These are phyloP conservation scores for Amphiprion ocellaris DNA, from an alignment of 2,113 vertebrate species.

Conservation along the genomic window DNA sequence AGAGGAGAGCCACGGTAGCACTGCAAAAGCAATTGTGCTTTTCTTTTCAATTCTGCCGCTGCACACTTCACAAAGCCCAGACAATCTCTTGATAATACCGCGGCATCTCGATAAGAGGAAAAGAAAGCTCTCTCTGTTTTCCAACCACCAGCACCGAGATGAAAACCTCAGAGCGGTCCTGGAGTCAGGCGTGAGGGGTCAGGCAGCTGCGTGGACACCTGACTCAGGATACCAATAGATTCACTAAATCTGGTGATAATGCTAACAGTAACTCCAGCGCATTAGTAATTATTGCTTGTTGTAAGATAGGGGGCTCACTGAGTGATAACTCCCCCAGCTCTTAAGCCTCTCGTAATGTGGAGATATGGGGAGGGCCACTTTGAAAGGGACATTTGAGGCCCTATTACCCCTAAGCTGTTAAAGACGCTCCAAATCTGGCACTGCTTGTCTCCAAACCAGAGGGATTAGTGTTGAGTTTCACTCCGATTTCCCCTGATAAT, in stretches of 20 bases:
- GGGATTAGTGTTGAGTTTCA: conserved; percentile 77
- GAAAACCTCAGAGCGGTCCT: conserved; percentile 8
- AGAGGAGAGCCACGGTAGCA: conserved; percentile 44
- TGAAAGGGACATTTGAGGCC: conserved; percentile 74
- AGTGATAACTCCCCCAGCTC: conserved; percentile 66
- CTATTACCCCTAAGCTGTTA: conserved; percentile 77
- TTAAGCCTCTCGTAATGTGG: conserved; percentile 72
- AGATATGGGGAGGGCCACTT: conserved; percentile 64
- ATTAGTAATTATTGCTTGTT: conserved; percentile 70
- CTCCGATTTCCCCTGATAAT: conserved; percentile 73
- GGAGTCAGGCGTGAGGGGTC: conserved; percentile 49
- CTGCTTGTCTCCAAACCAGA: conserved; percentile 74
- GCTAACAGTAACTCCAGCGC: conserved; percentile 43
- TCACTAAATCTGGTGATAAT: conserved; percentile 49
- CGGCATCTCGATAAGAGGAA: conserved; percentile 61
- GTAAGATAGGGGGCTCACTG: conserved; percentile 57
- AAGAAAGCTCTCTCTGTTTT: conserved; percentile 47
- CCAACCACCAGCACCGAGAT: conserved; percentile 10
- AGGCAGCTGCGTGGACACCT: conserved; percentile 35
- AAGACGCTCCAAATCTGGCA: conserved; percentile 71
- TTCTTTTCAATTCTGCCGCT: conserved; percentile 62
- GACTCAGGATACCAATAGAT: conserved; percentile 41
- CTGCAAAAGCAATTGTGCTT: conserved; percentile 61
- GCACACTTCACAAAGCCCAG: conserved; percentile 69
- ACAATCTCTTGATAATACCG: conserved; percentile 68